Percentiles rank a stretch among this genome's conserved stretches.
Conservation (phyloP, 2,113 vertebrate species). For the Pimephales promelas region DNA sequence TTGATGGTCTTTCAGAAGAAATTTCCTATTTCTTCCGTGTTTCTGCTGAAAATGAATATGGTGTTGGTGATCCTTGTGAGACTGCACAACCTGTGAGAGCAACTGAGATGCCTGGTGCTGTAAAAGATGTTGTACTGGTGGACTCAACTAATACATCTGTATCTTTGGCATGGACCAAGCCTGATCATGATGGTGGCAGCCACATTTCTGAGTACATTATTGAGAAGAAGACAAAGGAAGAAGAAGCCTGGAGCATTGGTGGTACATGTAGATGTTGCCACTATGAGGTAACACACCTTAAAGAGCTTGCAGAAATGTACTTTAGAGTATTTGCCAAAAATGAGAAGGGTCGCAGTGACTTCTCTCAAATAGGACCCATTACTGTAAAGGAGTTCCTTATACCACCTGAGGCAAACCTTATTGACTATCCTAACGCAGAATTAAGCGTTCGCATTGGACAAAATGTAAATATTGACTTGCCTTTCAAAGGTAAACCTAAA, state of each 20-base stretch:
- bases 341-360: conserved; percentile 92
- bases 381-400: conserved; percentile 91
- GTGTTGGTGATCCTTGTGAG: conserved; percentile 91
- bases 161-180: conserved; percentile 89
- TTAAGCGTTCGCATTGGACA: conserved; percentile 90
- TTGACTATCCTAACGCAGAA: conserved; percentile 89
- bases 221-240: conserved; percentile 85
- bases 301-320: conserved; percentile 85
- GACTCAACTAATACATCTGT: conserved; percentile 94
- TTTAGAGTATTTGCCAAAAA: conserved; percentile 96
- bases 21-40: conserved; percentile 93
- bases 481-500: conserved; percentile 95
- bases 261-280: conserved; percentile 86
- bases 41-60: conserved; percentile 95
- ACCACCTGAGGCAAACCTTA: conserved; percentile 88
- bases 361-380: conserved; percentile 86
- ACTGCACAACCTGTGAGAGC: conserved; percentile 90
- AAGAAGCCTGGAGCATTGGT: conserved; percentile 83
- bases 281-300: conserved; percentile 86
- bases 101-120: conserved; percentile 89
- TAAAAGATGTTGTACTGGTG: conserved; percentile 85
- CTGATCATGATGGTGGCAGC: conserved; percentile 95
- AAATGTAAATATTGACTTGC: conserved; percentile 90
- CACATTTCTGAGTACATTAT: conserved; percentile 91
- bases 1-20: conserved; percentile 87